Evolutionary conservation across 2,113 vertebrate species (phyloP), one percentile per base, ranked within the genome.

Genomic region (Pteronura brasiliensis): DNA sequence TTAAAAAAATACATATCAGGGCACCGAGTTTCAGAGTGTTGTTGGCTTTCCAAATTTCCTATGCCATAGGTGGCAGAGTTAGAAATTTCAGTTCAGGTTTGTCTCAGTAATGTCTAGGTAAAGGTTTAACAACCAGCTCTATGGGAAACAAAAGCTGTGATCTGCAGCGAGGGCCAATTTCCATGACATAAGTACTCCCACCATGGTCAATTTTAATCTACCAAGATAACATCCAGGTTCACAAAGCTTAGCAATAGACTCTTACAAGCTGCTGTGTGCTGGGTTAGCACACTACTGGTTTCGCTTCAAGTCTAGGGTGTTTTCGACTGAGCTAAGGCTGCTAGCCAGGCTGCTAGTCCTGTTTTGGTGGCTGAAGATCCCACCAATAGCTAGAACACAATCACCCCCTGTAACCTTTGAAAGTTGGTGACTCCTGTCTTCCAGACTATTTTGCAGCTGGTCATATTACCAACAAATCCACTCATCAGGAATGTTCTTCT

Each of bases 401-500:
- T 67, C 57, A 83, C 4, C 39, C 36, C 10, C 63, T 77, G 4
- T 83, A 80, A 92, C 21, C 79, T 83, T 57, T 87, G 77, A 27
- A 74, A 72, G 21, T 76, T 88, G 83, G 29, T 34, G 61, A 84
- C 14, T 11, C n/a, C 23, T 76, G 27, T 93, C 34, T 96, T 87
- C 44, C 91, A 95, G 61, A 77, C 39, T 81, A 20, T 39, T 89
- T 90, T 90, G 83, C 8, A 94, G 69, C 69, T 95, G 92, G 57
- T 81, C 57, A 69, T 87, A 59, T 94, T 89, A 95, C 29, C 69
- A 36, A 96, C 59, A 91, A 97, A 80, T 72, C 57, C 23, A 96
- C n/a, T 90, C 71, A 65, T 79, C 69, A 96, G 42, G 3, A 87
- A 84, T 81, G 42, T 36, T 94, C 42, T 95, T 84, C 57, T 25